phyloP scores from a whole-genome alignment of 2,113 vertebrate species.

The Cranoglanis bouderius region DNA sequence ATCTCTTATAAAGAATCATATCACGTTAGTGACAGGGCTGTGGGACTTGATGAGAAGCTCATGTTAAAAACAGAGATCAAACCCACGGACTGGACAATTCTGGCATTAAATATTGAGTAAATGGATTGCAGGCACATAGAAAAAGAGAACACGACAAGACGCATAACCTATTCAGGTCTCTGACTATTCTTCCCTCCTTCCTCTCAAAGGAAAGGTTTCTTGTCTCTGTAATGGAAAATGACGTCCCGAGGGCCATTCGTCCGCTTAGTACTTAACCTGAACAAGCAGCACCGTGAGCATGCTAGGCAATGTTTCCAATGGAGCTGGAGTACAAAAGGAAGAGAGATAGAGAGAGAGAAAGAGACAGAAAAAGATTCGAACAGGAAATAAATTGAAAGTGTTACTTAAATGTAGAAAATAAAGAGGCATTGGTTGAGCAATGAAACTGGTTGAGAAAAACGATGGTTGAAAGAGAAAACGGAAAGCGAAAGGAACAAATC shows the following conservation, averaged over 20 bases:
- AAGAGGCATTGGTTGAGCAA: neutral
- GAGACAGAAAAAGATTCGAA: neutral
- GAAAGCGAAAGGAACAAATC: slow-evolving; percentile 16
- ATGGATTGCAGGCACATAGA: slow-evolving; percentile 48
- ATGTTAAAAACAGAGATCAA: slow-evolving; percentile 51
- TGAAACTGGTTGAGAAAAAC: neutral
- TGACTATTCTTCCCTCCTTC: slow-evolving; percentile 43
- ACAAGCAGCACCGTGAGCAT: slow-evolving; percentile 50
- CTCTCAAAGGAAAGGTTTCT: slow-evolving; percentile 55
- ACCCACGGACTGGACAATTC: slow-evolving; percentile 35
- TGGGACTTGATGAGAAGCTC: slow-evolving; percentile 29
- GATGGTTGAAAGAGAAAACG: slow-evolving; percentile 2
- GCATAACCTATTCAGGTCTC: slow-evolving; percentile 58
- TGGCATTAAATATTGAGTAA: slow-evolving; percentile 59
- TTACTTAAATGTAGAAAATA: slow-evolving; percentile 29
- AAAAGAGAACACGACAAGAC: slow-evolving; percentile 52
- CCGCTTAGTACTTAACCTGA: slow-evolving; percentile 55
- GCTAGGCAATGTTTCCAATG: slow-evolving; percentile 37
- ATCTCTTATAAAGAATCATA: neutral
- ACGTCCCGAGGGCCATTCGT: slow-evolving; percentile 50
- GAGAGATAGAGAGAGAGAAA: slow-evolving; percentile 2
- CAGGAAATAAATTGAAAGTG: neutral
- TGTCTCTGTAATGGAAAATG: slow-evolving; percentile 59
- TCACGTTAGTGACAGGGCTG: slow-evolving; percentile 3
- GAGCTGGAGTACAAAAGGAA: slow-evolving; percentile 13